Evolutionary conservation across 2,888 invertebrate genomes (phyloP).

Genomic region (Andricus curvator): DNA sequence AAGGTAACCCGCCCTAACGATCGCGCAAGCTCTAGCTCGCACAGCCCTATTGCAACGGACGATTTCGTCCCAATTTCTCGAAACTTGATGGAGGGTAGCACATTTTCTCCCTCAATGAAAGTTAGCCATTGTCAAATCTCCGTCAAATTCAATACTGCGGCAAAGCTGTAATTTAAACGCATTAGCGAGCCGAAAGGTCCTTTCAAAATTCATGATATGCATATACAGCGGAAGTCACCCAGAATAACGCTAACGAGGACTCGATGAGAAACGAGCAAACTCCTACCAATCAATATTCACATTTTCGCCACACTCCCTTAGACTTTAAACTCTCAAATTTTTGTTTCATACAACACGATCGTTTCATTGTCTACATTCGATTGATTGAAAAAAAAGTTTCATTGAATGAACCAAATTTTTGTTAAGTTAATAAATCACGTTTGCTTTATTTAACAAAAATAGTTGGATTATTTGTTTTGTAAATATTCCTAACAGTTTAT

Average conservation of each 20-base stretch:
- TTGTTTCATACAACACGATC: neutral
- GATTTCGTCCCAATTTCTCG: conserved; percentile 58
- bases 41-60: conserved; percentile 60
- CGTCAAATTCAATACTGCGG: conserved; percentile 24
- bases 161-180: conserved; percentile 21
- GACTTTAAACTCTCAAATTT: neutral
- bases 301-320: neutral
- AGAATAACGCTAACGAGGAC: conserved; percentile 36
- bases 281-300: conserved; percentile 6
- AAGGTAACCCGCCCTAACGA: conserved; percentile 90
- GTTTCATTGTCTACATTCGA: no score
- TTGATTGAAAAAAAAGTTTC: no score
- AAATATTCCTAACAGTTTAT: no score
- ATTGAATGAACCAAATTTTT: no score
- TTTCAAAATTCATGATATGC: conserved; percentile 39
- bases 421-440: no score
- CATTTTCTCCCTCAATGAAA: neutral
- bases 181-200: conserved; percentile 13
- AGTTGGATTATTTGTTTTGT: no score
- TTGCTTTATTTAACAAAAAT: no score
- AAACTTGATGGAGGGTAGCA: conserved; percentile 63
- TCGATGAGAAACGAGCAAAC: conserved; percentile 22
- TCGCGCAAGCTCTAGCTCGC: conserved; percentile 74
- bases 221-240: conserved; percentile 20
- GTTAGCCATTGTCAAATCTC: neutral